Evolutionary conservation across 2,113 vertebrate species (phyloP), one percentile per base, ranked within the genome.

Genomic region (Stigmatopora nigra): DNA sequence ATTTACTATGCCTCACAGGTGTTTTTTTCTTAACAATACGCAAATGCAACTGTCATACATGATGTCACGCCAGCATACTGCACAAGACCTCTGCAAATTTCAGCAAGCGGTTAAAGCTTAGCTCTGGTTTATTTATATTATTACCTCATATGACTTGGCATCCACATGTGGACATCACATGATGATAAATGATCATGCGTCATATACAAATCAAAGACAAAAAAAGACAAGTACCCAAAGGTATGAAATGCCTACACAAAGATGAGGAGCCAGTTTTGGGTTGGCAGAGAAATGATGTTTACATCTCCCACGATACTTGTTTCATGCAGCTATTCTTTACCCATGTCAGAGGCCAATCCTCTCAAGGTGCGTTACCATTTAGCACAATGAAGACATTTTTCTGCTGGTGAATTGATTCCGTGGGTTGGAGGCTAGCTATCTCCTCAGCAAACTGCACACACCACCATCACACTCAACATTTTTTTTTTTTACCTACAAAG

Each of bases 311-410:
- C 56, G 61, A 79, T 70, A 76, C 76, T 68, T 79, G 75, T 73
- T 75, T 60, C 64, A 61, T 19, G 60, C 65, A 78, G 80, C 77
- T 87, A 86, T 88, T 86, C 84, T 84, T 82, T 70, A 78, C 71
- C 67, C 12, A 62, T 83, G 85, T 86, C 85, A 84, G 52, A 56
- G 82, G 82, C 81, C 71, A 79, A 73, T 66, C 78, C 78, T 86
- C 80, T 86, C 80, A 82, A 87, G 86, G 84, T 86, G 76, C 80
- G 77, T 84, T 84, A 84, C 69, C 84, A 82, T 86, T 88, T 87
- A 87, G 79, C 63, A 49, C 61, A 64, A 73, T 75, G 68, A 79
- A 75, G 69, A 80, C 60, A 68, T 76, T 41, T 77, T 77, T 76
- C 72, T 71, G 66, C 77, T 65, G 71, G 59, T 60, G 78, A 76